Evolutionary conservation across 2,113 vertebrate species (phyloP), one percentile per base, ranked within the genome.

Genomic region (Atlantisia rogersi): DNA sequence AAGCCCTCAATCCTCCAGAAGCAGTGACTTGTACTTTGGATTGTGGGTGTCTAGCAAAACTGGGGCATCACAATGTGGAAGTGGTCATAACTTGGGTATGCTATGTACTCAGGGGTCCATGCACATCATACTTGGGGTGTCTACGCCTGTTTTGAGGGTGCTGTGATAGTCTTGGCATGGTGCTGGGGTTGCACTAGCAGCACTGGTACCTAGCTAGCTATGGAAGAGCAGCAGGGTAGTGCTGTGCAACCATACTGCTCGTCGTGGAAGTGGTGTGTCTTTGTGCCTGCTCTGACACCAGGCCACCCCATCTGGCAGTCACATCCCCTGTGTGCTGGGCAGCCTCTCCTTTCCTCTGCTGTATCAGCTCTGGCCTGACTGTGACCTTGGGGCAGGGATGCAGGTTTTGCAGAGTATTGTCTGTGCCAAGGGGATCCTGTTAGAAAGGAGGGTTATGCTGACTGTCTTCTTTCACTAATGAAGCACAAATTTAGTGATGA

Each of bases 231-330:
- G 53, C n/a, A n/a, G 35, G 50, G 24, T 5, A 7, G 44, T 0
- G 3, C 26, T 55, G 46, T 1, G 55, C 52, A 42, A 35, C 52
- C 12, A 24, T 44, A 2, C 32, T 50, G 44, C 12, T 60, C 3
- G 1, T 37, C 0, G 0, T 24, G n/a, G 12, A n/a, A 26, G 4
- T 53, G 48, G 2, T 40, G 60, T n/a, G 25, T 16, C n/a, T 52
- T 22, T 22, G 13, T 79, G 44, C 40, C 35, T 5, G 1, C 22
- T 53, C 63, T 63, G 44, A 25, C 15, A 12, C 22, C 3, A 1
- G 18, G 13, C 58, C 24, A 12, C 28, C 25, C 7, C 7, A 21
- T 86, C 68, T 2, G 6, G 9, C 37, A 63, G 9, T 39, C 44
- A 5, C 4, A 48, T 31, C 11, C 24, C 13, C 12, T 32, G 24